Conservation (phyloP, 2,888 invertebrate species). For the Nebria salina region DNA sequence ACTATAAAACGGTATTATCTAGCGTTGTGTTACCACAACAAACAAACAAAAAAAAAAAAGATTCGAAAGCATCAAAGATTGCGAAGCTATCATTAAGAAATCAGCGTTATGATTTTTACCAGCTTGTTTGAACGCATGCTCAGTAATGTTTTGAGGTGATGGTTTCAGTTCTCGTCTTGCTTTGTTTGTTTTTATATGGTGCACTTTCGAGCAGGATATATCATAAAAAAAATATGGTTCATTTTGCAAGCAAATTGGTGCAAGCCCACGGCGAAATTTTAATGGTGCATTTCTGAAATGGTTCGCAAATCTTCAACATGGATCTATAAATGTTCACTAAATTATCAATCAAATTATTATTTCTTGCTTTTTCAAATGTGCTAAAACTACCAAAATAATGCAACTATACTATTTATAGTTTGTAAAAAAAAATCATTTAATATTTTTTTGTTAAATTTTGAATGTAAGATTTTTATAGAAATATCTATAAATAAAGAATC, state of each 20-base stretch:
- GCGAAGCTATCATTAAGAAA: background rate
- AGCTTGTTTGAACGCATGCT: background rate
- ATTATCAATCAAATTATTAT: too few species aligned
- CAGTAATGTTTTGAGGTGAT: background rate
- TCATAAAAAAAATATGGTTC: background rate
- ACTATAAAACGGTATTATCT: slow-evolving; percentile 1
- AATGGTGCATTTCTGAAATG: background rate
- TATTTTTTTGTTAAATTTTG: too few species aligned
- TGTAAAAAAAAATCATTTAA: too few species aligned
- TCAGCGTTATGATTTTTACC: background rate
- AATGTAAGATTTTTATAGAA: too few species aligned
- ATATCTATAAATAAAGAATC: too few species aligned
- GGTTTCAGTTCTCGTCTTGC: background rate
- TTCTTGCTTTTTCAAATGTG: too few species aligned
- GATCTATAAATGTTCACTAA: too few species aligned
- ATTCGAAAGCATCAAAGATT: background rate
- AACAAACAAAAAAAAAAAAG: background rate
- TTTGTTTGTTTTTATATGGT: background rate
- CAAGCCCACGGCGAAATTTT: background rate
- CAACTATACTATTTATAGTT: too few species aligned
- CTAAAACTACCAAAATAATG: too few species aligned
- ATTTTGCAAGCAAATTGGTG: background rate
- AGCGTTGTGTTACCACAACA: background rate
- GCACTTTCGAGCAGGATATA: background rate
- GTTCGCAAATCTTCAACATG: background rate